phyloP scores from a whole-genome alignment of 2,888 invertebrate genomes.

The Parnassius orleans region DNA sequence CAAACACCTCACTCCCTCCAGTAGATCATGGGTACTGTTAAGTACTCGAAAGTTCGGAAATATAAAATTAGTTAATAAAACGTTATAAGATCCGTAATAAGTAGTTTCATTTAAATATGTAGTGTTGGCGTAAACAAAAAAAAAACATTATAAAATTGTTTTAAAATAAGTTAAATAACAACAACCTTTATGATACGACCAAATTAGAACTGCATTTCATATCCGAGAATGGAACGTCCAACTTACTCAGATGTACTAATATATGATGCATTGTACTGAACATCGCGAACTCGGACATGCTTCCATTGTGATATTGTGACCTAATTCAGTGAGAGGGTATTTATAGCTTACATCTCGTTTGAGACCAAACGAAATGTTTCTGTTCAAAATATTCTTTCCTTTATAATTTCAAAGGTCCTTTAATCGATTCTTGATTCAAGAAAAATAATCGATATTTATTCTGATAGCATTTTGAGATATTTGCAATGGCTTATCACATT shows the following conservation, averaged over 20 bases:
- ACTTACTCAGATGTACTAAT: constrained; percentile 38
- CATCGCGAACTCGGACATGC: constrained; percentile 41
- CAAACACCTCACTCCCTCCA: too few relatives aligned
- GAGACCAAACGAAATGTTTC: constrained; percentile 7
- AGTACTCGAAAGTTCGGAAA: too few relatives aligned
- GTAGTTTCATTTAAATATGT: too few relatives aligned
- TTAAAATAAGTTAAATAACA: not conserved
- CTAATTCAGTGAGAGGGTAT: constrained; percentile 41
- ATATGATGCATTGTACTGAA: constrained; percentile 46
- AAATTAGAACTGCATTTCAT: constrained; percentile 36
- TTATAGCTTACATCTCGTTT: constrained; percentile 35
- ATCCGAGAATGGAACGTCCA: constrained; percentile 28
- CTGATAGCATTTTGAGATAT: too few relatives aligned
- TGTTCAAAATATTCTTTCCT: constrained; percentile 6
- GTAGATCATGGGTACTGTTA: too few relatives aligned
- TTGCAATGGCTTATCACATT: too few relatives aligned
- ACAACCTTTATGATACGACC: constrained; percentile 9
- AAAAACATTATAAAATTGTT: too few relatives aligned
- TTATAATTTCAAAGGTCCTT: constrained; percentile 2
- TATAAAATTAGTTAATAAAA: too few relatives aligned
- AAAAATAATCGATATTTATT: not conserved
- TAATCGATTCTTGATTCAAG: not conserved
- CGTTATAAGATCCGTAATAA: too few relatives aligned
- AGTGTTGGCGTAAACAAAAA: too few relatives aligned
- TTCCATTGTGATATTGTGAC: constrained; percentile 53